Evolutionary conservation across 1,140 invertebrate genomes (phyloP).

Genomic region (Trichoplusia ni): DNA sequence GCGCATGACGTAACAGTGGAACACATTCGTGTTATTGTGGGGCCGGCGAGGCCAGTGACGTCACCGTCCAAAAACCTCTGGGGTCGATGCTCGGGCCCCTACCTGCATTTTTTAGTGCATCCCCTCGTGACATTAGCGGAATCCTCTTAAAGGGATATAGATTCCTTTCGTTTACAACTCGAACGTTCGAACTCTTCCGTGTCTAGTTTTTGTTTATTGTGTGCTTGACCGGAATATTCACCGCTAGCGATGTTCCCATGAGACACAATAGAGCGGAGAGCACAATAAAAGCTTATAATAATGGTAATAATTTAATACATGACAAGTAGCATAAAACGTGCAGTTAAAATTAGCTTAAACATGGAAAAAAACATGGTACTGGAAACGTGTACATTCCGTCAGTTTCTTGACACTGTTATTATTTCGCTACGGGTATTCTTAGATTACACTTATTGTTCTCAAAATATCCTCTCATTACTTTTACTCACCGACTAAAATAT

Average conservation of each 20-base stretch:
- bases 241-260: neutral
- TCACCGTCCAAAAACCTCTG: slow-evolving; percentile 61
- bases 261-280: too few species aligned
- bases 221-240: slow-evolving; percentile 1
- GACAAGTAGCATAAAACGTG: too few species aligned
- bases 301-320: neutral
- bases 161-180: slow-evolving; percentile 38
- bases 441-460: neutral
- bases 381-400: too few species aligned
- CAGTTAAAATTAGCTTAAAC: too few species aligned
- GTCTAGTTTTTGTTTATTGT: slow-evolving; percentile 15
- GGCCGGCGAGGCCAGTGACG: slow-evolving; percentile 57
- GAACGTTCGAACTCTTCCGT: slow-evolving; percentile 22
- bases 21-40: slow-evolving; percentile 49
- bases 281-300: neutral
- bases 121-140: slow-evolving; percentile 62
- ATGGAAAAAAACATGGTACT: too few species aligned
- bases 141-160: slow-evolving; percentile 50
- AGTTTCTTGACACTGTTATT: slow-evolving; percentile 2
- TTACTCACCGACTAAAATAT: neutral
- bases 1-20: neutral
- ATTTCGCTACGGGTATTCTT: neutral
- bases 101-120: slow-evolving; percentile 79
- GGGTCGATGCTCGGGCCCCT: slow-evolving; percentile 75
- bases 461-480: neutral